Conservation (phyloP, 2,113 vertebrate species). For the Sphyrna mokarran region DNA sequence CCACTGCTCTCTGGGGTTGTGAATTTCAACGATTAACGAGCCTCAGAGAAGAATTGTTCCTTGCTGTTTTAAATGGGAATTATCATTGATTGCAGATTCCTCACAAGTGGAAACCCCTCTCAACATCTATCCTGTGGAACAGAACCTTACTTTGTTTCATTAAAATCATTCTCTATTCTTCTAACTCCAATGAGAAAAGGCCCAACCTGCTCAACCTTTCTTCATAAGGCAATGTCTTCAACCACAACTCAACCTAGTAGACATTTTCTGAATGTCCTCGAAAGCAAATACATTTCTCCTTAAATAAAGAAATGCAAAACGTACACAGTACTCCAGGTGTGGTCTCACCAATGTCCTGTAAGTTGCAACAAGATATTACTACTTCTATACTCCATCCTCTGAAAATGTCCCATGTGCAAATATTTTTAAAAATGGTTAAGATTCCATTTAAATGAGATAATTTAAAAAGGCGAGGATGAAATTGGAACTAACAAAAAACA, state of each 20-base stretch:
- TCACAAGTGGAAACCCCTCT: too few species aligned
- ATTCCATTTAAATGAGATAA: neutral
- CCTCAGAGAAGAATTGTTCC: too few species aligned
- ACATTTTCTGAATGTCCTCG: neutral
- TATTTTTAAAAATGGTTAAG: neutral
- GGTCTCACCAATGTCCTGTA: neutral
- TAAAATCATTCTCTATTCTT: neutral
- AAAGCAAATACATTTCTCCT: neutral
- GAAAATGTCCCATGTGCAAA: neutral
- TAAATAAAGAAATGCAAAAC: neutral
- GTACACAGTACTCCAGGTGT: neutral
- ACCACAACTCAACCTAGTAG: neutral
- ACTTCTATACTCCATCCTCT: too few species aligned
- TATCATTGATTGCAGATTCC: too few species aligned
- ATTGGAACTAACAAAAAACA: neutral
- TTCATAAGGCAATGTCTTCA: neutral
- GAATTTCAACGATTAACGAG: neutral
- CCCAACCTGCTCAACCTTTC: neutral
- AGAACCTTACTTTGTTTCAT: neutral
- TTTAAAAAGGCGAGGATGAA: neutral
- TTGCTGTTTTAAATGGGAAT: too few species aligned
- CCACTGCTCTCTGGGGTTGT: too few species aligned
- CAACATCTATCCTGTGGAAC: too few species aligned
- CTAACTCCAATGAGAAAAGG: neutral
- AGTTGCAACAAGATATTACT: neutral